phyloP scores from a whole-genome alignment of 2,113 vertebrate genomes.

The Grus americana region DNA sequence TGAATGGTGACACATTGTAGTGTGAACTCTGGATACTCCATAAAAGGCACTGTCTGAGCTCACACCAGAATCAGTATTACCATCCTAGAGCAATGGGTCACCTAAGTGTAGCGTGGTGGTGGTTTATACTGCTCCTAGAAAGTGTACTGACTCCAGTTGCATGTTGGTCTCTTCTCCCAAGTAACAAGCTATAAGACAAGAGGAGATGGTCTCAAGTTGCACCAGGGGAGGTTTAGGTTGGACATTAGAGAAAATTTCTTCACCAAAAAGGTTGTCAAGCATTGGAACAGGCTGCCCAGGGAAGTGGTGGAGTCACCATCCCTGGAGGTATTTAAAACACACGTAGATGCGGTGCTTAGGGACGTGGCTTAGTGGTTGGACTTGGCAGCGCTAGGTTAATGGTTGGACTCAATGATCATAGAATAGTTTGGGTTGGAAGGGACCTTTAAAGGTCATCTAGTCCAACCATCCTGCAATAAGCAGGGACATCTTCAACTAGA shows the following conservation, averaged over 20 bases:
- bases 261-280: neutral
- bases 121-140: neutral
- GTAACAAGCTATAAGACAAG: no score
- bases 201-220: rapidly evolving
- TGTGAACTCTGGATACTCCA: neutral
- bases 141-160: neutral
- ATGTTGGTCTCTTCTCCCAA: neutral
- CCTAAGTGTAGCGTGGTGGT: neutral
- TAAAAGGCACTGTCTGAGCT: neutral
- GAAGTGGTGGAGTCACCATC: no score
- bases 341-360: neutral
- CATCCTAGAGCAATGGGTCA: neutral
- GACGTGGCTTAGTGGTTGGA: neutral
- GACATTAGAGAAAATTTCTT: neutral
- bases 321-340: neutral
- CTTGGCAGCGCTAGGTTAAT: neutral
- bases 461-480: neutral
- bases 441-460: neutral
- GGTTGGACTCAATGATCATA: neutral
- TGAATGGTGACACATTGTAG: neutral
- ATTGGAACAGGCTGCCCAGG: neutral
- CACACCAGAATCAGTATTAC: neutral
- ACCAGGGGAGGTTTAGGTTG: neutral
- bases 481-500: neutral
- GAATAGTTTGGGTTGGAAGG: neutral